Evolutionary conservation across 2,113 vertebrate species (phyloP), one percentile per base, ranked within the genome.

Genomic region (Passer montanus): DNA sequence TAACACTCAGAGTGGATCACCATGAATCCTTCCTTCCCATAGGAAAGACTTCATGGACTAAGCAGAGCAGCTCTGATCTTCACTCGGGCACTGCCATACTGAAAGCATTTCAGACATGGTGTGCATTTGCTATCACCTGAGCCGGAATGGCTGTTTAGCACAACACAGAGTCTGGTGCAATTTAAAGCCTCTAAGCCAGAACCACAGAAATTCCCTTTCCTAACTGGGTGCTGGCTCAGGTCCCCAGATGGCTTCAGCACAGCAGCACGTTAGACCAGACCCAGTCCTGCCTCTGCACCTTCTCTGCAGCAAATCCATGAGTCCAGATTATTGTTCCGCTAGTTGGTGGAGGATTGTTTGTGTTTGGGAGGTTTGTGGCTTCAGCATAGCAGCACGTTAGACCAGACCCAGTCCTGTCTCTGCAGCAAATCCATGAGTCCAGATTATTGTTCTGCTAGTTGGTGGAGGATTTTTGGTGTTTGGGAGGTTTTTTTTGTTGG

Each of bases 401-500:
- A 23, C 11, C 47, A 70, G n/a, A 70, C 35, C 46, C 26, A 55
- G 50, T 60, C 26, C 59, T 91, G 33, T 50, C 47, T 59, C 52
- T 70, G 78, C 53, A 53, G 53, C 33, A 59, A 58, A 52, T 28
- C 39, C 49, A 4, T 23, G 9, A 64, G 13, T 43, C 21, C 2
- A 3, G 17, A 4, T 56, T 46, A 14, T 8, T 78, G 28, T 27
- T 81, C 33, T 46, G 4, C 26, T 62, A 74, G 50, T 30, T 44
- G 5, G 26, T 41, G 21, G 23, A 13, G 9, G 1, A 0, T 12
- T 10, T 7, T 55, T 69, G n/a, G n/a, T n/a, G 5, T 37, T n/a
- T 21, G 8, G 2, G 7, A 7, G 53, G 8, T 4, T 18, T 13
- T 31, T 60, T 35, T 41, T 10, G 10, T 37, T 47, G n/a, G 2